Evolutionary conservation across 1,140 invertebrate species (phyloP).

Genomic region (Temnothorax longispinosus): DNA sequence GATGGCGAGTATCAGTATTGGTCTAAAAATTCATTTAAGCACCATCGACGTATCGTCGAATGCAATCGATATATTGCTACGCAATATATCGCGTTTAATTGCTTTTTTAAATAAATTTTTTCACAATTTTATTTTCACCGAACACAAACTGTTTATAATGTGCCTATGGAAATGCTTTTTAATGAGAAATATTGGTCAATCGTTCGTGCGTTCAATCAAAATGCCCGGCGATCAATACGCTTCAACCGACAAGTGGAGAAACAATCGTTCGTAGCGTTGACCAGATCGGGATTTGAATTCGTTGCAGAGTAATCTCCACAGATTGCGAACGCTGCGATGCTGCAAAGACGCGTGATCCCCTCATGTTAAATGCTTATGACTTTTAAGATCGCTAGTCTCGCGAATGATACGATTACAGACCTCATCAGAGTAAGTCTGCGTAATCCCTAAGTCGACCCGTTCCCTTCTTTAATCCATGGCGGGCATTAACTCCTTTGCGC

Average conservation of each 20-base stretch:
- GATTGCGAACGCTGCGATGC: constrained; percentile 31
- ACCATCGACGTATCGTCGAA: not conserved
- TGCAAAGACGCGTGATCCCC: constrained; percentile 11
- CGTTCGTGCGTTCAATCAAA: not conserved
- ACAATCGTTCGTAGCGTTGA: constrained; percentile 14
- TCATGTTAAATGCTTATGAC: constrained; percentile 49
- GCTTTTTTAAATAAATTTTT: not conserved
- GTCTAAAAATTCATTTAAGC: constrained; percentile 20
- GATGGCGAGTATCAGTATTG: not conserved
- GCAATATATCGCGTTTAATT: not conserved
- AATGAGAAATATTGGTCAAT: not conserved
- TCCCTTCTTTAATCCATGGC: constrained; percentile 82
- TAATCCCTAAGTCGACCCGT: constrained; percentile 73
- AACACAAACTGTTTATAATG: not conserved
- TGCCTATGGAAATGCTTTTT: not conserved
- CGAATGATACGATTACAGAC: constrained; percentile 67
- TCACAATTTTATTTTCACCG: constrained; percentile 3
- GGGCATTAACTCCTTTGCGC: constrained; percentile 78
- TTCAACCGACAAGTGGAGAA: not conserved
- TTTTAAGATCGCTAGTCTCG: constrained; percentile 56
- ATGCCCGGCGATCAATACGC: not conserved
- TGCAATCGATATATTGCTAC: not conserved
- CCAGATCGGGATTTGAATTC: constrained; percentile 18
- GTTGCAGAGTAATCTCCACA: constrained; percentile 2
- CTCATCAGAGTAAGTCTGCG: constrained; percentile 75